phyloP scores from a whole-genome alignment of 1,140 invertebrate genomes.

The Zophobas atratus region DNA sequence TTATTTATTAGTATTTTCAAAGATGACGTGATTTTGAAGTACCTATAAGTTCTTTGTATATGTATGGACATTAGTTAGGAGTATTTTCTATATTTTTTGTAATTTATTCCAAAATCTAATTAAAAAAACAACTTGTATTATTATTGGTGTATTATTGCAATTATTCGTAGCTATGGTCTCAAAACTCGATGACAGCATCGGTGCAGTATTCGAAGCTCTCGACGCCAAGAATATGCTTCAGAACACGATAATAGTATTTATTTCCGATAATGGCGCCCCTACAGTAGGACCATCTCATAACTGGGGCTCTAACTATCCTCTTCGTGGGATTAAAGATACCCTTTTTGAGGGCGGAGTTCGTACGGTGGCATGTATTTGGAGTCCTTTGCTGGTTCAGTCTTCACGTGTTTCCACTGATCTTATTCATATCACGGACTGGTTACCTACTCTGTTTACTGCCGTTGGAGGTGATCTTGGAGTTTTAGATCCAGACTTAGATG shows the following conservation, averaged over 20 bases:
- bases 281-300: slow-evolving; percentile 69
- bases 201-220: slow-evolving; percentile 75
- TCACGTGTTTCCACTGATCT: slow-evolving; percentile 73
- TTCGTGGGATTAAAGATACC: slow-evolving; percentile 73
- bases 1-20: too few relatives aligned
- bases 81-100: too few relatives aligned
- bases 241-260: slow-evolving; percentile 82
- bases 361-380: slow-evolving; percentile 74
- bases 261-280: slow-evolving; percentile 78
- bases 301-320: slow-evolving; percentile 79
- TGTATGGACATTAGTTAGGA: too few relatives aligned
- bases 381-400: slow-evolving; percentile 69
- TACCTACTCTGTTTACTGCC: slow-evolving; percentile 74
- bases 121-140: too few relatives aligned
- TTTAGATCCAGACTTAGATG: slow-evolving; percentile 67
- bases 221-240: slow-evolving; percentile 73
- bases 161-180: slow-evolving; percentile 76
- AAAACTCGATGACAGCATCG: slow-evolving; percentile 81
- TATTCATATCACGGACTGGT: slow-evolving; percentile 83
- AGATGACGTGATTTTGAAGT: too few relatives aligned
- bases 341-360: slow-evolving; percentile 79
- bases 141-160: not conserved
- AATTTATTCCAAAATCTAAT: too few relatives aligned
- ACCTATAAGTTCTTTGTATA: too few relatives aligned
- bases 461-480: slow-evolving; percentile 69